Conservation (phyloP, 2,113 vertebrate genomes). For the Vulpes vulpes region DNA sequence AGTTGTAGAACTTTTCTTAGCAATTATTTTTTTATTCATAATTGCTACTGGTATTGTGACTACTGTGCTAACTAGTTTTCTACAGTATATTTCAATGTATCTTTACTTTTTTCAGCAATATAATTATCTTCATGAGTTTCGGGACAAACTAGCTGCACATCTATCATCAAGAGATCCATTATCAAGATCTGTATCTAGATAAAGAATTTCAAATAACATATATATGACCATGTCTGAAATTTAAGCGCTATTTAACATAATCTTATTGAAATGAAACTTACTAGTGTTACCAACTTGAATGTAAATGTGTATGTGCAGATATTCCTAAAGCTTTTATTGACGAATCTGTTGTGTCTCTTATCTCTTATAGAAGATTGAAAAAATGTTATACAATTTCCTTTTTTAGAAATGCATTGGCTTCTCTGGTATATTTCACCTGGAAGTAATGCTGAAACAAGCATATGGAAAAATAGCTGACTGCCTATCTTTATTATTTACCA, state of each 20-base stretch:
- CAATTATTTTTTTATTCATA: constrained; percentile 12
- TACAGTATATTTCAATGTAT: constrained; percentile 5
- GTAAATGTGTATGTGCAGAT: constrained; percentile 56
- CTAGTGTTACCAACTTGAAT: constrained; percentile 31
- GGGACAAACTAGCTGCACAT: constrained; percentile 88
- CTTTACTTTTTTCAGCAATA: constrained; percentile 91
- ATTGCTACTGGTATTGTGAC: neutral
- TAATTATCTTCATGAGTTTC: constrained; percentile 96
- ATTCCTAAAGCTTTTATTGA: constrained; percentile 72
- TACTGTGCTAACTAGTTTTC: constrained; percentile 11
- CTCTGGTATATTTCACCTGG: neutral
- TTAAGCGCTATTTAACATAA: constrained; percentile 26
- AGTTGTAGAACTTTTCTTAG: neutral
- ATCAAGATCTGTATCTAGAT: constrained; percentile 91
- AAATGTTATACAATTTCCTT: neutral
- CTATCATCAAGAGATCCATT: constrained; percentile 84
- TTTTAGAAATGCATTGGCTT: constrained; percentile 35
- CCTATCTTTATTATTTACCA: neutral
- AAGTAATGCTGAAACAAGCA: neutral
- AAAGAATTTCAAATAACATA: constrained; percentile 68
- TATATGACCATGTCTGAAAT: constrained; percentile 53
- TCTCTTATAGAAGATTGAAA: constrained; percentile 42
- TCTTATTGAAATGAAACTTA: constrained; percentile 41
- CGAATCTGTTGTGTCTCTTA: neutral
- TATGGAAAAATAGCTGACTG: neutral